Base-by-base conservation (phyloP, 1,140 invertebrate species). In the Brachionus manjavacas region DNA sequence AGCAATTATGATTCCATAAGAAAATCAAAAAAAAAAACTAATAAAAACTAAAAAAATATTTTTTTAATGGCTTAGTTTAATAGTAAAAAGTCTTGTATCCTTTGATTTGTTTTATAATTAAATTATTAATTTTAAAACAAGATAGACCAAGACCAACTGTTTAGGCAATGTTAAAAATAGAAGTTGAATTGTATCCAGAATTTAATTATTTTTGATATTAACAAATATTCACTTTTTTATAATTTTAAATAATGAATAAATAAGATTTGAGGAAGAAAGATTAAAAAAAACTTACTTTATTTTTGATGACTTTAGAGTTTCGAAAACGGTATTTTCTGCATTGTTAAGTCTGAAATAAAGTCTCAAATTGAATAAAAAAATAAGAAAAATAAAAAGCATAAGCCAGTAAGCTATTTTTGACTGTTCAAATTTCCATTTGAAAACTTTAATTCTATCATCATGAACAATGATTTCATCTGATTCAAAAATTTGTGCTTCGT, bases 261-360 rank as follows among this genome's bases (percentile, higher is more conserved):
- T 35, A 35, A 35, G 11, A 46, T n/a, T 46, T 46, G 43, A 46
- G 43, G 2, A n/a, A 12, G 2, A 12, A 11, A 14, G 43, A 46
- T 46, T 68, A 4, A 35, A 68, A 28, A 72, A 41, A 41, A 20
- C 31, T 7, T 39, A 72, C 68, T 20, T 41, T 2, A 16, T 16
- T 39, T 41, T 39, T 41, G 28, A 16, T 8, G 68, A 46, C n/a
- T 76, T 76, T 23, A 76, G 46, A 49, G 41, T 76, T 14, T 76
- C 43, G 20, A 76, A 49, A 23, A 76, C 20, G 14, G 12, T n/a
- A 76, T n/a, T 76, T 76, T 76, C 72, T 12, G 72, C 72, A 49
- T 76, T 28, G 20, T 76, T 76, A 28, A 76, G 43, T 9, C 43
- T 31, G 16, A 35, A 76, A 76, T 76, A 76, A 52, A 76, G 25